Base-by-base conservation (phyloP, 2,113 vertebrate genomes). In the Bubalus kerabau region DNA sequence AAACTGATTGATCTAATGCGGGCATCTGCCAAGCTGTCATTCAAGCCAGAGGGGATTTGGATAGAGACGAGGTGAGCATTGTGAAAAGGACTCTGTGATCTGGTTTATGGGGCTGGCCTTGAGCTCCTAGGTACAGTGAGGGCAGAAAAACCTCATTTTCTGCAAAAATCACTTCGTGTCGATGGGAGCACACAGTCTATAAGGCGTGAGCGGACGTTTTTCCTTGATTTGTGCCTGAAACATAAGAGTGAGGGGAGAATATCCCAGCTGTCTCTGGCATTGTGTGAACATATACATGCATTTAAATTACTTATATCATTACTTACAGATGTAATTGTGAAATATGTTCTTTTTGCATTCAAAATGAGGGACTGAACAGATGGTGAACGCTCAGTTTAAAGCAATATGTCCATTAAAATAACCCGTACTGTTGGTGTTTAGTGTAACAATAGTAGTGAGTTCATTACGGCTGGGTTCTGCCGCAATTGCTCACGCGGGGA, bases 251-350 rank as follows among this genome's bases (percentile, higher is more conserved):
- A 96, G 67, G 98, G 96, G 86, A 7, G 48, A 97, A 96, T 90
- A 98, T 74, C 98, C 98, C 99, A 99, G 98, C 98, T 99, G 99
- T 98, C 98, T 98, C 71, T 98, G 98, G 98, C 98, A 98, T 98
- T 98, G 98, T 98, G 98, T 94, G 98, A 98, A 99, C 98, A 98
- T 99, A 99, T 98, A 99, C 98, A 99, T 99, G 99, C 98, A 99
- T 99, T 99, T 99, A 98, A 99, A 99, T 99, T 98, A 98, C 98
- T 99, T 99, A 98, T 98, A 99, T 98, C 99, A 99, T 99, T 99
- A 99, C 98, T 99, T 99, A 99, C 99, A 99, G 99, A 99, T 99
- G 99, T 99, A 99, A 99, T 99, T 99, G 98, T 99, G 98, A 99
- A 99, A 99, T 99, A 99, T 99, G 98, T 98, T 98, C 98, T 98